These are phyloP conservation scores for Harpagifer antarcticus DNA, from an alignment of 2,797 vertebrate species.

Conservation along the genomic window DNA sequence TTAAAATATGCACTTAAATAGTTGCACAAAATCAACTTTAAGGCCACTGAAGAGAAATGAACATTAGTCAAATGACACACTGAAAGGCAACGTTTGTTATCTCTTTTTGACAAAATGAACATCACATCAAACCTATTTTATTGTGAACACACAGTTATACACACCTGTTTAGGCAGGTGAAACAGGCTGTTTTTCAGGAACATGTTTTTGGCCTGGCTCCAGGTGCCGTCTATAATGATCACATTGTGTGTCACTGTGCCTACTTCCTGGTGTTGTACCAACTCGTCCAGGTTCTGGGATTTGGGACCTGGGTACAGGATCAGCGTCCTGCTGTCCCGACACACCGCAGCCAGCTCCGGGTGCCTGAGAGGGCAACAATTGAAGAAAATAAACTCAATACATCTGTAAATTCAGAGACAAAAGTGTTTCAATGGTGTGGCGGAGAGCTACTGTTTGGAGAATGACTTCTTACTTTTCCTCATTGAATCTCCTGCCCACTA, in stretches of 20 bases:
- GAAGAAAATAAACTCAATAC: not conserved
- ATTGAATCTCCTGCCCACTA: slow-evolving; percentile 93
- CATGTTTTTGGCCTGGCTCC: slow-evolving; percentile 99
- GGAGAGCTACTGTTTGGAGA: too few relatives aligned
- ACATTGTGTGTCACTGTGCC: slow-evolving; percentile 83
- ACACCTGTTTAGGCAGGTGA: slow-evolving; percentile 93
- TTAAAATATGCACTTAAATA: too few relatives aligned
- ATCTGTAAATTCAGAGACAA: not conserved
- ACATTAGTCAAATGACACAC: not conserved
- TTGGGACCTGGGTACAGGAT: slow-evolving; percentile 94
- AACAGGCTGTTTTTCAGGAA: slow-evolving; percentile 96
- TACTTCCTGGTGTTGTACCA: slow-evolving; percentile 73
- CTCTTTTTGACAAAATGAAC: not conserved
- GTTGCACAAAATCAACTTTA: too few relatives aligned
- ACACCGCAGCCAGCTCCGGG: slow-evolving; percentile 91
- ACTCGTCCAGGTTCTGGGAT: slow-evolving; percentile 92
- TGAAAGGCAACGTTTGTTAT: too few relatives aligned
- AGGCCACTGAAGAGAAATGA: too few relatives aligned
- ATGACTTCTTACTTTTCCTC: slow-evolving; percentile 89
- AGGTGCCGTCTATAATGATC: slow-evolving; percentile 97
- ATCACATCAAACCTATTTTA: too few relatives aligned
- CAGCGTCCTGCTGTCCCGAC: slow-evolving; percentile 88
- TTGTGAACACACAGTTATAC: not conserved
- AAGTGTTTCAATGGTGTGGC: not conserved
- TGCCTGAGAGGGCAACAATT: slow-evolving; percentile 79